Evolutionary conservation across 2,113 vertebrate species (phyloP).

Genomic region (Proteles cristata): DNA sequence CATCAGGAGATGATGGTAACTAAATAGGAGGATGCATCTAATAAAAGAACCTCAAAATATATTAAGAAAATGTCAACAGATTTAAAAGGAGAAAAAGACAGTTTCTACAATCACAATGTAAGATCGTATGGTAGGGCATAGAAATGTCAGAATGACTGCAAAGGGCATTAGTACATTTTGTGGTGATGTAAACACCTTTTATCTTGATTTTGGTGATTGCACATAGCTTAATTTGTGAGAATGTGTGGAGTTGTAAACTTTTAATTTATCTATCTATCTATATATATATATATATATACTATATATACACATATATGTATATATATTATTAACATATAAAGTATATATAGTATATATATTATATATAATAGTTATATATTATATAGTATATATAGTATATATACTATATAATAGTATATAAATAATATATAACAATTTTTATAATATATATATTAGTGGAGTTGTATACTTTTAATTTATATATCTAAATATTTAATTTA

Average conservation of each 20-base stretch:
- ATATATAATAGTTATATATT: too few relatives aligned
- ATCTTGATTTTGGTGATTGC: neutral
- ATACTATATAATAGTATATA: too few relatives aligned
- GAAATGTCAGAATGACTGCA: neutral
- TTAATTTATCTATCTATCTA: neutral
- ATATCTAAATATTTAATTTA: too few relatives aligned
- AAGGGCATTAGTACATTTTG: neutral
- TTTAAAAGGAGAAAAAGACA: neutral
- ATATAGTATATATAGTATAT: too few relatives aligned
- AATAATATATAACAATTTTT: too few relatives aligned
- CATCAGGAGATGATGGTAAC: neutral
- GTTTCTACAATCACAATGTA: neutral
- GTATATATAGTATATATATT: too few relatives aligned
- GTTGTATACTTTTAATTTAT: too few relatives aligned
- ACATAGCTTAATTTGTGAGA: neutral
- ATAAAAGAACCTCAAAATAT: neutral
- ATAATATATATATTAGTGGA: too few relatives aligned
- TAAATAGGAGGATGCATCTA: neutral
- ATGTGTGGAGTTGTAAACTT: neutral
- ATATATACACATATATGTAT: too few relatives aligned
- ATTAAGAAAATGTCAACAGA: neutral
- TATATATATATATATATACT: too few relatives aligned
- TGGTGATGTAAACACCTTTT: neutral
- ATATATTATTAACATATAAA: too few relatives aligned
- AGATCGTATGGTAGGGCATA: neutral